Percentiles rank a stretch among this genome's conserved stretches.
These are phyloP conservation scores for Chrysomela aeneicollis DNA, from an alignment of 2,888 invertebrate genomes.

Conservation along the genomic window DNA sequence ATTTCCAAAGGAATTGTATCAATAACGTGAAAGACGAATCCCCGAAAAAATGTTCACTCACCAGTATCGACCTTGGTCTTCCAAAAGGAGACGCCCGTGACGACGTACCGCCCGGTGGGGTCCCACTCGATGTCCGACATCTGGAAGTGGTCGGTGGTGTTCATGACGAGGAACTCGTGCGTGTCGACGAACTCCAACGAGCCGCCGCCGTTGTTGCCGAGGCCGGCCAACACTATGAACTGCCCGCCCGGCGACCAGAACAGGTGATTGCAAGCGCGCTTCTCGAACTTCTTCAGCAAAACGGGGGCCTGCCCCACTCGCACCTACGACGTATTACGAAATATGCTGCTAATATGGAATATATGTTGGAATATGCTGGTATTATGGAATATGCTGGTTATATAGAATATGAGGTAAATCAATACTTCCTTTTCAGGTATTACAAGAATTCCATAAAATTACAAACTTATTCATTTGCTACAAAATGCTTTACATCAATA, in stretches of 20 bases:
- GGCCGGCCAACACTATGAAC: slow-evolving; percentile 92
- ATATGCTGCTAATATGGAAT: too few species aligned
- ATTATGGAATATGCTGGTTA: too few species aligned
- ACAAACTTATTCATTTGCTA: too few species aligned
- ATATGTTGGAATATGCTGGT: too few species aligned
- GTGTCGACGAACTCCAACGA: slow-evolving; percentile 95
- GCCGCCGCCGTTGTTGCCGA: slow-evolving; percentile 86
- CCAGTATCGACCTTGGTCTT: slow-evolving; percentile 87
- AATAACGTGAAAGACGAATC: too few species aligned
- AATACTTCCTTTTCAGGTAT: too few species aligned
- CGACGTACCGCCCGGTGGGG: slow-evolving; percentile 97
- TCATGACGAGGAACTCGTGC: slow-evolving; percentile 95
- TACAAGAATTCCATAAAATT: too few species aligned
- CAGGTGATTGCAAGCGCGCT: slow-evolving; percentile 87
- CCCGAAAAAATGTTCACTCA: slow-evolving; percentile 43
- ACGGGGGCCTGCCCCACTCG: slow-evolving; percentile 90
- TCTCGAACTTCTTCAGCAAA: slow-evolving; percentile 86
- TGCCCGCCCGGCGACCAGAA: slow-evolving; percentile 98
- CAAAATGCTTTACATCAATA: too few species aligned
- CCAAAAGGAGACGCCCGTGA: slow-evolving; percentile 94
- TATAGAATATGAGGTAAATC: too few species aligned
- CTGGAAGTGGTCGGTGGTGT: slow-evolving; percentile 89
- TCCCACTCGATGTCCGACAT: slow-evolving; percentile 99
- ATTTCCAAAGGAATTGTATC: too few species aligned
- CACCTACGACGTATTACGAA: too few species aligned